Evolutionary conservation across 2,888 invertebrate species (phyloP).

Genomic region (Anticlea derivata): DNA sequence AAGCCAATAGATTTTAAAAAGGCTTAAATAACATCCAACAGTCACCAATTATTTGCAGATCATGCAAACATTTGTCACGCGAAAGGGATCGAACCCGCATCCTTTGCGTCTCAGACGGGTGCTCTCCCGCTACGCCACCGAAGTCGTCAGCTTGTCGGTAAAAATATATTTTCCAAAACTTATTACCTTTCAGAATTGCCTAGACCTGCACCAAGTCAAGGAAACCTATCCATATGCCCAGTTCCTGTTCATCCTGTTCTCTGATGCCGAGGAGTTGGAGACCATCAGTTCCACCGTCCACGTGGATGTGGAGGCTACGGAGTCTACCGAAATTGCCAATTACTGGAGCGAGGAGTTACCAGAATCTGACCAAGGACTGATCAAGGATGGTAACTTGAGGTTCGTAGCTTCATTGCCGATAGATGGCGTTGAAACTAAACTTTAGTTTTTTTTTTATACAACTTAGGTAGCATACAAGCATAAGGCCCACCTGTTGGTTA

Average conservation of each 20-base stretch:
- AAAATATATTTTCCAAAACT: too few species aligned
- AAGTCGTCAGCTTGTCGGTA: too few species aligned
- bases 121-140: too few species aligned
- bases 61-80: too few species aligned
- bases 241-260: constrained; percentile 69
- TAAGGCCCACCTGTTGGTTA: too few species aligned
- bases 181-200: constrained; percentile 62
- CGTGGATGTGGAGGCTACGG: constrained; percentile 29
- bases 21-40: too few species aligned
- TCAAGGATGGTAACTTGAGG: constrained; percentile 28
- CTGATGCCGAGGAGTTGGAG: constrained; percentile 43
- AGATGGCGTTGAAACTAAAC: neutral
- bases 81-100: too few species aligned
- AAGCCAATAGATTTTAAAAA: too few species aligned
- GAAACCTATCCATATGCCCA: constrained; percentile 69
- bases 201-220: constrained; percentile 76
- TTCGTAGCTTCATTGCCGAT: neutral
- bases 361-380: constrained; percentile 54
- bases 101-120: too few species aligned
- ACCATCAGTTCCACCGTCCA: constrained; percentile 23
- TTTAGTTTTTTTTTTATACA: neutral
- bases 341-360: constrained; percentile 55
- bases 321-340: constrained; percentile 49
- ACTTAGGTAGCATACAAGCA: too few species aligned
- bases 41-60: too few species aligned